Evolutionary conservation across 2,797 vertebrate genomes (phyloP).

Genomic region (Sebastes vulpes): DNA sequence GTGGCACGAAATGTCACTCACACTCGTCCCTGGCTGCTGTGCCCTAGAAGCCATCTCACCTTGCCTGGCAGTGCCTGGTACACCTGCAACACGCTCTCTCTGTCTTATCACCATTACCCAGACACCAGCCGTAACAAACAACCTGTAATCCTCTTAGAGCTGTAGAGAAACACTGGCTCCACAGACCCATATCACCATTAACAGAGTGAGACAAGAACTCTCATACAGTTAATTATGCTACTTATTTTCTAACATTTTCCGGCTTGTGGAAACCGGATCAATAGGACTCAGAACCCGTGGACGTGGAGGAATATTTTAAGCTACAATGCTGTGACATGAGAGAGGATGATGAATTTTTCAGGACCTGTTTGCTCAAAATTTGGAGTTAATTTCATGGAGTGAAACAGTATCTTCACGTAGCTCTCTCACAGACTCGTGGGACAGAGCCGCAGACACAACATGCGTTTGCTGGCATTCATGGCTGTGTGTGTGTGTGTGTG

Average conservation of each 20-base stretch:
- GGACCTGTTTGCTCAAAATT: slow-evolving; percentile 55
- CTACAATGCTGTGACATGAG: slow-evolving; percentile 18
- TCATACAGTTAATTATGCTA: slow-evolving; percentile 55
- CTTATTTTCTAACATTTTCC: slow-evolving; percentile 44
- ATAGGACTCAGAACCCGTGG: slow-evolving; percentile 30
- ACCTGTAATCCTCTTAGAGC: slow-evolving; percentile 86
- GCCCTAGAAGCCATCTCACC: slow-evolving; percentile 54
- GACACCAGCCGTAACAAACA: slow-evolving; percentile 80
- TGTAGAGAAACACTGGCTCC: slow-evolving; percentile 69
- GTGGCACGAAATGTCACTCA: slow-evolving; percentile 33
- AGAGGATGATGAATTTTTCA: slow-evolving; percentile 51
- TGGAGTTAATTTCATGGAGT: slow-evolving; percentile 73
- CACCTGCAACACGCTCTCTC: slow-evolving; percentile 67
- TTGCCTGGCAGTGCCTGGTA: slow-evolving; percentile 52
- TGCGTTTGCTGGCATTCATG: slow-evolving; percentile 25
- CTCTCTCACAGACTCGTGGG: slow-evolving; percentile 26
- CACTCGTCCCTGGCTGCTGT: slow-evolving; percentile 32
- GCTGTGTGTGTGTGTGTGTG: not conserved
- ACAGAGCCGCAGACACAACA: slow-evolving; percentile 29
- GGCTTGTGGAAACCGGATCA: slow-evolving; percentile 34
- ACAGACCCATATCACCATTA: slow-evolving; percentile 62
- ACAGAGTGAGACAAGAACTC: slow-evolving; percentile 61
- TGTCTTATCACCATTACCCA: slow-evolving; percentile 83
- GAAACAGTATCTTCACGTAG: slow-evolving; percentile 45
- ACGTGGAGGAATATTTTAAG: slow-evolving; percentile 37